Base-by-base conservation (phyloP, 2,797 vertebrate genomes). In the Anas capensis region DNA sequence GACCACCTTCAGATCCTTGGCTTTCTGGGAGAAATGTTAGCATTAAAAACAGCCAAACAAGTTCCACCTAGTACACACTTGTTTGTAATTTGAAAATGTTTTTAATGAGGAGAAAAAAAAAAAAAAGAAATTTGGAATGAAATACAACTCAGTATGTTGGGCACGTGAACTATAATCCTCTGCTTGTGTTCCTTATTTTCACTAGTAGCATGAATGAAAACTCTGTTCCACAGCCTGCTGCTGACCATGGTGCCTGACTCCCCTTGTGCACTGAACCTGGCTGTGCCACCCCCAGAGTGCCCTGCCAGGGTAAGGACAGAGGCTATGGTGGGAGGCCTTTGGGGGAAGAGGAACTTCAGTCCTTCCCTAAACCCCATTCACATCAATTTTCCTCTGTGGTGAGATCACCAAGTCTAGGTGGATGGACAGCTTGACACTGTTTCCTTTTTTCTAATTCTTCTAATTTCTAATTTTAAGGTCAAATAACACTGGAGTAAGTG, bases 1-100 rank as follows among this genome's bases (percentile, higher is more conserved):
- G 86, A 94, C 86, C 90, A 58, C 78, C 40, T 96, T 96, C 95
- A 86, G 92, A 73, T 92, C 90, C 66, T 73, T 76, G 38, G n/a
- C 64, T 96, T 85, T 71, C 73, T 90, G 93, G 68, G 73, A 81
- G 72, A 86, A 93, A 94, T 48, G 27, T 86, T 93, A 85, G 81
- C 77, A 88, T 89, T 92, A 82, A 95, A 89, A 94, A 61, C 75
- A 91, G 0, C 23, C 33, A 82, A 69, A 84, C 11, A 65, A 93
- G 10, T 72, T 86, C 48, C 48, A 66, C 84, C 72, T 88, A 27
- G 3, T 62, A 88, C 86, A 60, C 57, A 27, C 24, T 46, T 80
- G 21, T 88, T 86, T 96, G 20, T 83, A 72, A 88, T 86, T 86
- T 92, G 71, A 88, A 94, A 95, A 89, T 79, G 17, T 24, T 92